Percentiles rank a stretch among this genome's conserved stretches.
These are phyloP conservation scores for Mirounga angustirostris DNA, from an alignment of 2,113 vertebrate genomes.

Conservation along the genomic window DNA sequence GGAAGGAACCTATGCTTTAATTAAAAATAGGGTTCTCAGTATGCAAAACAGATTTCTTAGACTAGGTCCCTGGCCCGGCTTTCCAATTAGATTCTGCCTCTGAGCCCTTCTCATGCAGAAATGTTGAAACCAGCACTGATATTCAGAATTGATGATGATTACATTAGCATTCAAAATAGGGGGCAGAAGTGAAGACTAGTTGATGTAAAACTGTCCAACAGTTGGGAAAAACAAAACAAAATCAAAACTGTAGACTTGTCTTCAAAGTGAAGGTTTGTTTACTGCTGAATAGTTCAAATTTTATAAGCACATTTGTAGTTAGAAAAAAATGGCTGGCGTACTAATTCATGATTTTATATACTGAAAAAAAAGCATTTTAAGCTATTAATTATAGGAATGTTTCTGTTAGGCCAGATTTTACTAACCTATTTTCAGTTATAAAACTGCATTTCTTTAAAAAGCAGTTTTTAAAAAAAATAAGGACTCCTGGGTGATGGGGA, in stretches of 20 bases:
- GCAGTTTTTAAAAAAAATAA: neutral
- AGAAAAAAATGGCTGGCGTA: neutral
- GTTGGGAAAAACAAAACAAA: neutral
- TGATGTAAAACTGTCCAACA: neutral
- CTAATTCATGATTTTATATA: neutral
- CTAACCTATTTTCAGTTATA: neutral
- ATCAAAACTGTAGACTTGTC: neutral
- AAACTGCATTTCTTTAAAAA: neutral
- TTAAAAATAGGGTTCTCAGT: neutral
- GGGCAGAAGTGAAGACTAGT: neutral
- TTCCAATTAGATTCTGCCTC: neutral
- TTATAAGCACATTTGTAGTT: neutral
- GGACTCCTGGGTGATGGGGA: neutral
- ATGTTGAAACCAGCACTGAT: neutral
- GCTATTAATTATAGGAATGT: conserved; percentile 6
- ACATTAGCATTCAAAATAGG: neutral
- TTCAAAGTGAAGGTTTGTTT: neutral
- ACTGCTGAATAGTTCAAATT: neutral
- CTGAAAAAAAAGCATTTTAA: neutral
- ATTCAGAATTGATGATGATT: neutral
- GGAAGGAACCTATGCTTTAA: neutral
- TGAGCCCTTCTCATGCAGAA: neutral
- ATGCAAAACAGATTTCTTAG: neutral
- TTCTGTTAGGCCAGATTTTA: neutral
- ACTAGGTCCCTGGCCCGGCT: neutral